Evolutionary conservation across 1,140 invertebrate genomes (phyloP).

Genomic region (Aphaenogaster rudis): DNA sequence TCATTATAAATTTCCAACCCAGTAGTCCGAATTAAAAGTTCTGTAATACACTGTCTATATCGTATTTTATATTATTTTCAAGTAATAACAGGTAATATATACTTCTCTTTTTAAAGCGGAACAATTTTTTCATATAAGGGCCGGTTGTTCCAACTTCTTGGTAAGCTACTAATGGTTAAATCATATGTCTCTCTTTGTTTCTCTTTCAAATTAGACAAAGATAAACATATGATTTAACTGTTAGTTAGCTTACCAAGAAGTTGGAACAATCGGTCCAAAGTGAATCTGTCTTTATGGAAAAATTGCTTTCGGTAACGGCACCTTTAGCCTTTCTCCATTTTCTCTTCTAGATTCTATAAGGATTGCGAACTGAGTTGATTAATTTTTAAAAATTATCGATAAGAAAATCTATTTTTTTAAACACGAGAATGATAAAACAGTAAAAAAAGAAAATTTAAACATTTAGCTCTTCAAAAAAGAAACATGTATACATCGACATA

Average conservation of each 20-base stretch:
- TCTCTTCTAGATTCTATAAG: not conserved
- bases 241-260: too few relatives aligned
- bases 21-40: slow-evolving; percentile 2
- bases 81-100: slow-evolving; percentile 28
- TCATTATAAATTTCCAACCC: not conserved
- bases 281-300: slow-evolving; percentile 8
- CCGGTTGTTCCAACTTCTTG: too few relatives aligned
- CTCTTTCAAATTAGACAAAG: too few relatives aligned
- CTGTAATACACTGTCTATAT: slow-evolving; percentile 21
- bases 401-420: not conserved
- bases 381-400: slow-evolving; percentile 4
- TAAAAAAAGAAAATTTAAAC: not conserved
- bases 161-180: too few relatives aligned
- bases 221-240: too few relatives aligned
- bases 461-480: not conserved
- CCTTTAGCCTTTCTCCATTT: slow-evolving; percentile 19
- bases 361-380: not conserved
- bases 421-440: slow-evolving; percentile 2
- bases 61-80: slow-evolving; percentile 28
- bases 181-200: too few relatives aligned
- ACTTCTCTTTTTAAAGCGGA: slow-evolving; percentile 38
- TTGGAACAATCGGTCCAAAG: not conserved
- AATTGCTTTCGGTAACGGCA: not conserved
- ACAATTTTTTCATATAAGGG: slow-evolving; percentile 11
- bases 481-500: not conserved